These are phyloP conservation scores for Polypterus bichir DNA, from an alignment of 2,113 vertebrate species.

Conservation along the genomic window DNA sequence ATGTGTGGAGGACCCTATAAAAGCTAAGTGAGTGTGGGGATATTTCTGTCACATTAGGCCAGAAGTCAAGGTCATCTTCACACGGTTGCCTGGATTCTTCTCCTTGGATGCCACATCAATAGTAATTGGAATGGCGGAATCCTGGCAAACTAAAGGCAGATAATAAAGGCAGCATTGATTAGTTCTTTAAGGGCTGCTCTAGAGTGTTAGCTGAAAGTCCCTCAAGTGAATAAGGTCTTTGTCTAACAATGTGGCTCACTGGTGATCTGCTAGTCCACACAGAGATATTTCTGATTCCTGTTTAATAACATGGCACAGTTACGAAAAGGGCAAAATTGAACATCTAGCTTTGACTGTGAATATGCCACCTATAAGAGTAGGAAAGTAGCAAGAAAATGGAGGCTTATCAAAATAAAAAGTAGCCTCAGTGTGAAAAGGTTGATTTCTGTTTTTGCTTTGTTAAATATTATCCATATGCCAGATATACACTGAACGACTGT, in stretches of 20 bases:
- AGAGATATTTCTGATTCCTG: conserved; percentile 19
- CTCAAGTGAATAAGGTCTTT: conserved; percentile 29
- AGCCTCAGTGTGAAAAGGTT: too few species aligned
- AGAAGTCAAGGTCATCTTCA: conserved; percentile 26
- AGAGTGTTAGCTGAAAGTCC: conserved; percentile 23
- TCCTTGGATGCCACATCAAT: conserved; percentile 22
- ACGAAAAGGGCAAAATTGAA: too few species aligned
- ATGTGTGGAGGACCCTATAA: too few species aligned
- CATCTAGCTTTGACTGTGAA: too few species aligned
- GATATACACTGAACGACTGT: too few species aligned
- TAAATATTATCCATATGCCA: too few species aligned
- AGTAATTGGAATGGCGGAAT: conserved; percentile 21
- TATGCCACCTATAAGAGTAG: too few species aligned
- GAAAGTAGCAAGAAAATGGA: too few species aligned
- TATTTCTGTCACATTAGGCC: conserved; percentile 6
- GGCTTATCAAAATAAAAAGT: too few species aligned
- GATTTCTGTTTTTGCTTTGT: too few species aligned
- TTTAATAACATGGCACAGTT: background rate
- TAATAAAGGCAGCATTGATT: conserved; percentile 35
- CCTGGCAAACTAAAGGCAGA: conserved; percentile 22
- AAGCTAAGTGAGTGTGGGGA: background rate
- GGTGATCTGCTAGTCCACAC: conserved; percentile 16
- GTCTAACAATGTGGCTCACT: conserved; percentile 27
- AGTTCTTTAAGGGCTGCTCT: conserved; percentile 16
- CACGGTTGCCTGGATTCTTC: conserved; percentile 19